Conservation (phyloP, 2,797 vertebrate genomes). For the Denticeps clupeoides region DNA sequence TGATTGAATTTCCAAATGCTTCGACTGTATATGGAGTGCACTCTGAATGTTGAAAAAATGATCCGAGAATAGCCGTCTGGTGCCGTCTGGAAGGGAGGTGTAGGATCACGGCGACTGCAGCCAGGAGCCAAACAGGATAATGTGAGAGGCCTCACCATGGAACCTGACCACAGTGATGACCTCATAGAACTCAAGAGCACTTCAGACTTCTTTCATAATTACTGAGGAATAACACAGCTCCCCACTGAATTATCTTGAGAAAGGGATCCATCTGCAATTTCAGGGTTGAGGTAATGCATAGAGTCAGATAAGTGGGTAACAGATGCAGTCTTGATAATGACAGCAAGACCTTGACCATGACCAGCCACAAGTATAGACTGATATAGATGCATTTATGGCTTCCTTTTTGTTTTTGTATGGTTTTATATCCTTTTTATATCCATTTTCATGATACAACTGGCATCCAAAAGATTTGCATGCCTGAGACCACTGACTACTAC, state of each 20-base stretch:
- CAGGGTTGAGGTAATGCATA: background rate
- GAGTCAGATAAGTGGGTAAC: background rate
- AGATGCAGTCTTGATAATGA: background rate
- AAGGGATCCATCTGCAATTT: background rate
- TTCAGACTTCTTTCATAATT: slow-evolving; percentile 5
- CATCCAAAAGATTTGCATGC: too few species aligned
- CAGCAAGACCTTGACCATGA: too few species aligned
- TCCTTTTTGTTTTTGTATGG: too few species aligned
- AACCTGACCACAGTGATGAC: slow-evolving; percentile 20
- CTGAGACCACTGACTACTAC: too few species aligned
- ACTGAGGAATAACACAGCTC: slow-evolving; percentile 12
- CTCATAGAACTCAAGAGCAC: slow-evolving; percentile 19
- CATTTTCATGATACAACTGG: too few species aligned
- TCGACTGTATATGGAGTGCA: slow-evolving; percentile 23
- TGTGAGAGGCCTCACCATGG: slow-evolving; percentile 7
- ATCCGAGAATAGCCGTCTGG: slow-evolving; percentile 14
- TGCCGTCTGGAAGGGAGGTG: slow-evolving; percentile 9
- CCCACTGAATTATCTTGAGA: background rate
- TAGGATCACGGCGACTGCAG: slow-evolving; percentile 12
- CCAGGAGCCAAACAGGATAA: background rate
- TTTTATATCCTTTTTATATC: too few species aligned
- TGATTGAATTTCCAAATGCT: slow-evolving; percentile 12
- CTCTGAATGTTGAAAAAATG: slow-evolving; percentile 4
- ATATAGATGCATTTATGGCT: too few species aligned
- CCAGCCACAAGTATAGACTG: too few species aligned